Evolutionary conservation across 2,888 invertebrate species (phyloP), one percentile per base, ranked within the genome.

Genomic region (Strigamia transsilvanica): DNA sequence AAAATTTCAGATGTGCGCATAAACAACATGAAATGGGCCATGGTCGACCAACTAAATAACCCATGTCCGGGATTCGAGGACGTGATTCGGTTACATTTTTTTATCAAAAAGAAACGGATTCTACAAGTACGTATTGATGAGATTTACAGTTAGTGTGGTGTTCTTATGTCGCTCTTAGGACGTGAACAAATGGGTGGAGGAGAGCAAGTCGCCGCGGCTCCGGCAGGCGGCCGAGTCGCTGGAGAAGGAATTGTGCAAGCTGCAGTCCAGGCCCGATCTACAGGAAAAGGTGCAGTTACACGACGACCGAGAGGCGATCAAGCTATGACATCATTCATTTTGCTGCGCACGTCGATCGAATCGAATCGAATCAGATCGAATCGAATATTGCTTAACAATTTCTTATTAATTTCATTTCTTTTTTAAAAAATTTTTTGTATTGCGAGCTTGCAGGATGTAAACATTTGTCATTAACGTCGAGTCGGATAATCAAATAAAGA

Each of bases 41-140:
- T 87, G 85, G 83, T 86, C 12, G 85, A 83, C 32, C 86, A 86
- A 83, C 81, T 87, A 51, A 85, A 85, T 82, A 85, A 85, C 80
- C 87, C 87, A 18, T 84, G 85, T 21, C 85, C 85, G 7, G 87
- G 86, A 13, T 87, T 87, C 84, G 86, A 86, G 79, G 86, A 86
- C 56, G 85, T 86, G 23, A 86, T 87, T 13, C 83, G 84, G 73
- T 81, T 85, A 9, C 87, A 87, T 83, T 87, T 87, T 83, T 85
- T 85, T 81, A 79, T 86, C 79, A 87, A 86, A 82, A 85, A 85
- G 82, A 85, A 86, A 18, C 82, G 84, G 42, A 85, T 87, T 32
- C 80, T 86, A 79, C 83, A 86, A 85, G 87, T 86, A 84, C 7
- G 3, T 34, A 34, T 34, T 34, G 3, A 34, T 34, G 3, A 3